Conservation (phyloP, 92 coral and sea anemone species). For the Phenganax stokvisi region DNA sequence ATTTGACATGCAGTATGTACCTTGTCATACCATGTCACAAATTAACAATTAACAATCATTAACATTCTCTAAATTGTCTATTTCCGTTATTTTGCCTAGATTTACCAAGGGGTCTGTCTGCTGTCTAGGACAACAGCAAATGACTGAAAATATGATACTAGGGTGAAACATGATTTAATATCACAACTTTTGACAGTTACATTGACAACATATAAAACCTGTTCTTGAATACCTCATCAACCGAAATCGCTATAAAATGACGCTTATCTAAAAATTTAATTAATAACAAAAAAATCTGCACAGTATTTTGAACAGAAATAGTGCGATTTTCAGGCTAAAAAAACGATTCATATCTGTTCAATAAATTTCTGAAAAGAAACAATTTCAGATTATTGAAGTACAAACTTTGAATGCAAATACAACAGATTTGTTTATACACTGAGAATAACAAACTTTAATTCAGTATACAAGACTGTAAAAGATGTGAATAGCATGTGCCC, state of each 20-base stretch:
- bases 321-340: not conserved
- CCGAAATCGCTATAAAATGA: too few relatives aligned
- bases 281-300: too few relatives aligned
- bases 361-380: conserved; percentile 4
- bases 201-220: too few relatives aligned
- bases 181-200: too few relatives aligned
- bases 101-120: not conserved
- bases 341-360: not conserved
- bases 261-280: too few relatives aligned
- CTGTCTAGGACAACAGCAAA: not conserved
- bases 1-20: not conserved
- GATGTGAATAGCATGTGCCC: not conserved
- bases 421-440: not conserved
- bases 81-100: conserved; percentile 1
- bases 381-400: not conserved
- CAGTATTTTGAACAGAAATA: not conserved
- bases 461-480: not conserved
- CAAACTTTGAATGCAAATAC: not conserved
- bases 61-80: not conserved
- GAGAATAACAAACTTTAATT: not conserved
- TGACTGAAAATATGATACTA: too few relatives aligned
- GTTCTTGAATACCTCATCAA: too few relatives aligned
- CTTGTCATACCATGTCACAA: not conserved
- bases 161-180: too few relatives aligned
- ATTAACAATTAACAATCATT: not conserved